A percentile compares a stretch with the other conserved stretches of the same genome.
phyloP scores from a whole-genome alignment of 2,113 vertebrate species.

The Oreochromis niloticus region DNA sequence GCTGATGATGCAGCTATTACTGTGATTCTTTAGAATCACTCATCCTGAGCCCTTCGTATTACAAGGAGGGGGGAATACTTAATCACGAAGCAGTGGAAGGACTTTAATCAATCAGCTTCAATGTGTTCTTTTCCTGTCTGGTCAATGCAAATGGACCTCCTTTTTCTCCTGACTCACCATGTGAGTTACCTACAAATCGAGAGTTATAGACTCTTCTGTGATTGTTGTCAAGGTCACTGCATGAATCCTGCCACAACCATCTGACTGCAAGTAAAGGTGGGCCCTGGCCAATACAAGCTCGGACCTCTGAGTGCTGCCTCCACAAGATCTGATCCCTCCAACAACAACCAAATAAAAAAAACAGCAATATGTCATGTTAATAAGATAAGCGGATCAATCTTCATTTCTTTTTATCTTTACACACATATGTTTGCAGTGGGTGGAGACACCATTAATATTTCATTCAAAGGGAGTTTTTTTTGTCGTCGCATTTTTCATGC shows the following conservation, averaged over 20 bases:
- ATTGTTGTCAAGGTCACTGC: conserved; percentile 53
- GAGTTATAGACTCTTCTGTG: conserved; percentile 36
- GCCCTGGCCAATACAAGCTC: not conserved
- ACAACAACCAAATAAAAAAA: not conserved
- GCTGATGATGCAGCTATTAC: conserved; percentile 65
- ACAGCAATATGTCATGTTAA: conserved; percentile 6
- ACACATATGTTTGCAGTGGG: conserved; percentile 31
- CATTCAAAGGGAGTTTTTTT: not conserved
- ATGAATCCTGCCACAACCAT: conserved; percentile 51
- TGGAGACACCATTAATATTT: conserved; percentile 53
- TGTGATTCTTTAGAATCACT: conserved; percentile 52
- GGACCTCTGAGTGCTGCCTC: not conserved
- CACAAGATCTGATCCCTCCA: not conserved
- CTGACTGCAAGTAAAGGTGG: conserved; percentile 41
- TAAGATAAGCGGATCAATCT: conserved; percentile 27
- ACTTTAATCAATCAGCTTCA: conserved; percentile 51
- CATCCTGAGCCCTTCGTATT: conserved; percentile 33
- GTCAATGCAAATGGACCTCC: conserved; percentile 19
- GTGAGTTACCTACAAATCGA: conserved; percentile 6
- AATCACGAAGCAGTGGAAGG: conserved; percentile 46
- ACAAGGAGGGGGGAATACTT: conserved; percentile 27
- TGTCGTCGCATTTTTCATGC: not conserved
- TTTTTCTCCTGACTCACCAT: conserved; percentile 7
- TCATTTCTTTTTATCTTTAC: conserved; percentile 24
- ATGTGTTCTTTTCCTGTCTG: conserved; percentile 28